Conservation (phyloP, 2,888 invertebrate species). For the Acronicta aceris region DNA sequence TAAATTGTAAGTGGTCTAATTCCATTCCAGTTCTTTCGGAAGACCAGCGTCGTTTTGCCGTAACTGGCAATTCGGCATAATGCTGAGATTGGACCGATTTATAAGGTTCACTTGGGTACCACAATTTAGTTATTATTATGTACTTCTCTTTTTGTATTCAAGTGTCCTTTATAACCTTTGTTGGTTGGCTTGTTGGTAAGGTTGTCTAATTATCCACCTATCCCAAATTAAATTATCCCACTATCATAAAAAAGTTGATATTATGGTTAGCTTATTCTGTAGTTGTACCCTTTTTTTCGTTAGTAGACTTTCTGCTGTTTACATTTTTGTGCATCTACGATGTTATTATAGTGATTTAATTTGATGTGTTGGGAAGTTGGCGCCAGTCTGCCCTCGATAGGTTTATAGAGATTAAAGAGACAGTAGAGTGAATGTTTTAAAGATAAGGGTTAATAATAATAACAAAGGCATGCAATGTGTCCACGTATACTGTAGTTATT, state of each 20-base stretch:
- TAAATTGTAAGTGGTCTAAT: too few relatives aligned
- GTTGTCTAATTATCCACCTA: too few relatives aligned
- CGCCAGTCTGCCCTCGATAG: conserved; percentile 56
- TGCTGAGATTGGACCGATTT: too few relatives aligned
- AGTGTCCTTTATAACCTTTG: too few relatives aligned
- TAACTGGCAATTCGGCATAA: too few relatives aligned
- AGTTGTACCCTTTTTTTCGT: too few relatives aligned
- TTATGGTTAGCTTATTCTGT: neutral
- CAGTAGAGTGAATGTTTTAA: neutral
- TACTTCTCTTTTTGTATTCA: too few relatives aligned
- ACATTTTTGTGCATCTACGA: neutral
- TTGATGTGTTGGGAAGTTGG: conserved; percentile 41
- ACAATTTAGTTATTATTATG: too few relatives aligned
- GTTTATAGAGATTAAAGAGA: conserved; percentile 25
- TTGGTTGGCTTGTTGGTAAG: too few relatives aligned
- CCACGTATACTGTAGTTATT: conserved; percentile 1
- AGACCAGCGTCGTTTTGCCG: too few relatives aligned
- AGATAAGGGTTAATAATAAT: neutral
- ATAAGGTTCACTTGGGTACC: too few relatives aligned
- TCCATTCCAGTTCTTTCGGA: too few relatives aligned
- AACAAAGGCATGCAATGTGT: neutral
- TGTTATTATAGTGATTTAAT: conserved; percentile 39
- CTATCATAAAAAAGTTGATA: neutral
- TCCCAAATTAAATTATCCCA: neutral
- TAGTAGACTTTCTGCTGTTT: conserved; percentile 17